Evolutionary conservation across 1,140 invertebrate genomes (phyloP), one percentile per base, ranked within the genome.

Genomic region (Aphis craccivora): DNA sequence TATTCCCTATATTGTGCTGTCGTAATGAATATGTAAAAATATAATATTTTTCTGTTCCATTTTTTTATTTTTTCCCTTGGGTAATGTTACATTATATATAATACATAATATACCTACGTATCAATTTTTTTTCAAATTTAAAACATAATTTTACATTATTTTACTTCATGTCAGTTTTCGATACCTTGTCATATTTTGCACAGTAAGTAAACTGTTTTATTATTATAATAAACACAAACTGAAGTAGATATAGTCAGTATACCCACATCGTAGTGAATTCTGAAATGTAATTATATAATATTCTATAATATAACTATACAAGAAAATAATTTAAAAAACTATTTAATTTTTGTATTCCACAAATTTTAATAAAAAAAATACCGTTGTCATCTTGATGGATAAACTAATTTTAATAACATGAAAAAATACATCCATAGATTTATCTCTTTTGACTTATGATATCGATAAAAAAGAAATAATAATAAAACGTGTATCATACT

Each of bases 111-210:
- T 87, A 87, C 30, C 4, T 76, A 87, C 30, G 5, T 76, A 76
- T 76, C n/a, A 76, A 76, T 7, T 25, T 87, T 87, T 86, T 86
- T 48, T n/a, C 14, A 76, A 76, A 76, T 76, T 76, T 76, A 76
- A 18, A 76, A 76, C 3, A n/a, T 76, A 0, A 45, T 87, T 87
- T 43, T 48, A 87, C 30, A 30, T 22, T 87, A 48, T 87, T 87
- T 48, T 48, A 48, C 18, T 45, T n/a, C 11, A n/a, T 48, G 43
- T 48, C 84, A 43, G 43, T 45, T 87, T 30, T 87, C 84, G 30
- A 48, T 45, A 87, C 48, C 40, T 43, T 48, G 3, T 87, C 43
- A n/a, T 87, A 45, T 43, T 87, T 45, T 87, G 0, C 48, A 48
- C 43, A 6, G 6, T 30, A 30, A n/a, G 30, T 67, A 67, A 30